Base-by-base conservation (phyloP, 1,140 invertebrate species). In the Nephila pilipes region DNA sequence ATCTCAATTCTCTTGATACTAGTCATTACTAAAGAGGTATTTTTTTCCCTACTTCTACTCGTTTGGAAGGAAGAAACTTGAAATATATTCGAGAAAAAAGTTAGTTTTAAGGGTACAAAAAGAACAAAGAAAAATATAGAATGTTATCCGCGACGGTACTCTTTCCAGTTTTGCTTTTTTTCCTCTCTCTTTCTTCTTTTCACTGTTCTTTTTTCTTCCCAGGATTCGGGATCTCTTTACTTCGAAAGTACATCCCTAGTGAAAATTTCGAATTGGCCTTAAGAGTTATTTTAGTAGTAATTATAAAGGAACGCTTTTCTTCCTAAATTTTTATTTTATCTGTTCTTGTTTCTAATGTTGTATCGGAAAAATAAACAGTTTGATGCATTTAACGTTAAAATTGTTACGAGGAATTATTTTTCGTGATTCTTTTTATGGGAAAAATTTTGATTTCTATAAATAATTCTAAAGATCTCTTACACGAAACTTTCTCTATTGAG, bases 21-120 rank as follows among this genome's bases (percentile, higher is more conserved):
- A 54, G 81, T 83, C 81, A 83, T 83, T 83, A 83, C 81, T 54
- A 83, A 83, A 83, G 81, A 83, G 38, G 81, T 83, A 83, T 83
- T 83, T 83, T 83, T 83, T 83, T 57, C 12, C 3, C n/a, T 55
- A 46, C 80, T 55, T n/a, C 80, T 54, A 57, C n/a, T 83, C 38
- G 81, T 83, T 57, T 46, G 22, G 46, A 55, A 83, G 81, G 25
- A 83, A 83, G 81, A 54, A 54, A 83, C 81, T 83, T 57, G 81
- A 83, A 83, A 83, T 83, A 57, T 83, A 83, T 83, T 46, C 81
- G 22, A 75, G 54, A 83, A 83, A 83, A 83, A 83, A 83, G 46
- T 83, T 83, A 83, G 81, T 83, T 83, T 83, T 83, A 55, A 83
- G 81, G 38, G 81, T 38, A 20, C 81, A 55, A 83, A 46, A 46